Conservation (phyloP, 2,888 invertebrate species). For the Penaeus monodon region DNA sequence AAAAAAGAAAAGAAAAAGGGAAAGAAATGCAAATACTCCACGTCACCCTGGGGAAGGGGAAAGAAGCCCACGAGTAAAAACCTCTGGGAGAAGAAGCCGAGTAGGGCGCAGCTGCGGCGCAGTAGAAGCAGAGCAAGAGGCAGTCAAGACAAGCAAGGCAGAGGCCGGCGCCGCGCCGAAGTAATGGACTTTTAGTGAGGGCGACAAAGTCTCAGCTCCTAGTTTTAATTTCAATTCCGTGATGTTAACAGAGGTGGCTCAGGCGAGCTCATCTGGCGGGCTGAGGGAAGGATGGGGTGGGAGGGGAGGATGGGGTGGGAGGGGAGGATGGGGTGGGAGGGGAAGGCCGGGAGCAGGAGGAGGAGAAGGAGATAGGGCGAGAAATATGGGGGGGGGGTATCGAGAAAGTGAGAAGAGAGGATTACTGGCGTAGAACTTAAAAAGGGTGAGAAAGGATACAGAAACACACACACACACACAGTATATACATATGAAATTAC, state of each 20-base stretch:
- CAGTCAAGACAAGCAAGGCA: neutral
- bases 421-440: neutral
- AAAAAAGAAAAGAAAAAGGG: neutral
- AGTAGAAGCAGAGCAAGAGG: neutral
- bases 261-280: neutral
- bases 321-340: neutral
- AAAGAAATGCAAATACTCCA: neutral
- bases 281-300: neutral
- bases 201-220: neutral
- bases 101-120: too few relatives aligned
- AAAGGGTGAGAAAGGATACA: too few relatives aligned
- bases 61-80: neutral
- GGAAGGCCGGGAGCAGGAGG: neutral
- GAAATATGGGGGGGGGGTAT: neutral
- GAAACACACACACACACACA: too few relatives aligned
- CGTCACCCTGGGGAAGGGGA: neutral
- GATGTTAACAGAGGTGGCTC: neutral
- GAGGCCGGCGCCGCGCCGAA: neutral
- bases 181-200: constrained; percentile 17
- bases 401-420: neutral
- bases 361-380: neutral
- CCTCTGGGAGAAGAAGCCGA: neutral
- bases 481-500: too few relatives aligned
- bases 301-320: neutral
- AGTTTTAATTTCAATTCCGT: constrained; percentile 28